Base-by-base conservation (phyloP, 2,113 vertebrate genomes). In the Hiodon alosoides region DNA sequence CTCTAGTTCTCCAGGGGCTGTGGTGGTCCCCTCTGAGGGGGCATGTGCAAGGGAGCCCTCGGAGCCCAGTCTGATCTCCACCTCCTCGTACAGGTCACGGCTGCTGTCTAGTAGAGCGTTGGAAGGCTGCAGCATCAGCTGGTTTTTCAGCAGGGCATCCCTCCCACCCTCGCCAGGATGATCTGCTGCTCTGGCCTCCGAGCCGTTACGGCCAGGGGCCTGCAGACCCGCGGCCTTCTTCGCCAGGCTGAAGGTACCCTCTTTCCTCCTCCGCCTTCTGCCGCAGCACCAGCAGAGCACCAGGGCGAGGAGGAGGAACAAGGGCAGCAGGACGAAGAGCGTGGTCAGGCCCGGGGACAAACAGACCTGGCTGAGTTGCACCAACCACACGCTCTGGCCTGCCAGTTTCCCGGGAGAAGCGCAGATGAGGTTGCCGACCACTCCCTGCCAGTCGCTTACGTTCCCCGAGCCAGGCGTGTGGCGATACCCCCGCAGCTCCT, bases 31-130 rank as follows among this genome's bases (percentile, higher is more conserved):
- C 0, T 31, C 46, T 0, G 83, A 48, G 0, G 80, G 62, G 9
- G 74, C 69, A 0, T 3, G 8, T 11, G 80, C 81, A 50, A 92
- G 85, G 6, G 88, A 89, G 69, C 89, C 88, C 75, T 86, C 85
- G 0, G 91, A 89, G 53, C 86, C 88, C 75, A 90, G 80, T 67
- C 87, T 91, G 68, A 94, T 90, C 82, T 94, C 93, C 82, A 95
- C 92, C 50, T 95, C 94, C 77, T 95, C 93, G 0, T 94, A 93
- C 73, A 96, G 87, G 80, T 95, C 93, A 69, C 86, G 85, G 65
- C 83, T 84, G 82, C 91, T 93, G 50, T 90, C 92, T 70, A 91
- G 71, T 0, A 89, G 81, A 47, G 88, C 80, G 0, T 74, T 69
- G 0, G 90, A 81, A 0, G 93, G 93, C 17, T 90, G 89, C 0